Base-by-base conservation (phyloP, 2,888 invertebrate genomes). In the Dryadula phaetusa region DNA sequence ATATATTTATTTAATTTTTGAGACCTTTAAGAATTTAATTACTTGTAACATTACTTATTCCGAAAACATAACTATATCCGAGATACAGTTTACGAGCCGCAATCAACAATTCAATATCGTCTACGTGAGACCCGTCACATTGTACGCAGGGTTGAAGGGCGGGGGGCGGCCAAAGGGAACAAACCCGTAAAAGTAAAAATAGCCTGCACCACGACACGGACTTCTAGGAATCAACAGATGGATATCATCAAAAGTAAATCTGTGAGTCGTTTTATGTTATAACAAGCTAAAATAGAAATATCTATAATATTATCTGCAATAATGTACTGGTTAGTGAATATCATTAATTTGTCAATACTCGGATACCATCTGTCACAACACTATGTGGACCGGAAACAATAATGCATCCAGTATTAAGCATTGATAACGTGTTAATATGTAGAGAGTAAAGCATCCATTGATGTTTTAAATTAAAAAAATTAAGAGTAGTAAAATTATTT, bases 111-210 rank as follows among this genome's bases (percentile, higher is more conserved):
- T 65, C 62, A 73, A 74, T 72, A 72, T 70, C 66, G 72, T 69
- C 63, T 72, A 74, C 72, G 72, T 72, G 72, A 72, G 70, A 62
- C 42, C 63, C 70, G 67, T 64, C 72, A 71, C 74, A 72, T 70
- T 70, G 68, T 47, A 61, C 28, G 66, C 62, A 60, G 70, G 74
- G 72, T 72, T 71, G 80, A 79, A 80, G 78, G 79, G 77, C 72
- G 68, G 44, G 74, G 75, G 82, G 80, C 77, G 80, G 79, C 75
- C 72, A 76, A 65, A 81, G 87, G 86, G 86, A 83, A 87, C 81
- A 86, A 88, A 86, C 89, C 81, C 87, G 86, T 91, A 89, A 90
- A 91, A 84, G 85, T 88, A 88, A 87, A 91, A 90, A 90, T 91
- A 91, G 85, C 85, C 77, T 77, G 80, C 79, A 79, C 82, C 79